These are phyloP conservation scores for Chaetodon auriga DNA, from an alignment of 2,113 vertebrate species.

Conservation along the genomic window DNA sequence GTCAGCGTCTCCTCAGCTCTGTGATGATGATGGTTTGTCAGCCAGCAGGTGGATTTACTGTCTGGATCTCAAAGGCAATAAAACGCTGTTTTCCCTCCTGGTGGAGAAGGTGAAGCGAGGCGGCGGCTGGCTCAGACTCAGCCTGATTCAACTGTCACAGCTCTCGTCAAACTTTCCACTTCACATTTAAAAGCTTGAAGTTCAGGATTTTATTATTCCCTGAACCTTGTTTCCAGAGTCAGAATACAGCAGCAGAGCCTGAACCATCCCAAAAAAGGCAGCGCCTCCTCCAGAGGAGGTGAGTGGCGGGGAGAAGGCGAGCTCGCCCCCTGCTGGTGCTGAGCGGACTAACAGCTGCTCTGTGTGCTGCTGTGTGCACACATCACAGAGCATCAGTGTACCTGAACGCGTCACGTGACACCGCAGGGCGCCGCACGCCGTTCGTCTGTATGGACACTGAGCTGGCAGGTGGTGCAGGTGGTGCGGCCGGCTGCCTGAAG, in stretches of 20 bases:
- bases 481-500: no score
- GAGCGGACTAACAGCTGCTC: not conserved
- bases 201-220: no score
- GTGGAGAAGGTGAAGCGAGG: not conserved
- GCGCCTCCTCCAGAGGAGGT: not conserved
- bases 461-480: no score
- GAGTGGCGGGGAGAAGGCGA: not conserved
- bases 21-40: no score
- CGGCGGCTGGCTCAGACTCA: not conserved
- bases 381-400: no score
- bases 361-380: not conserved
- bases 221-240: not conserved
- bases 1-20: no score
- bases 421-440: no score
- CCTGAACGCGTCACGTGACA: no score
- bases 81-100: not conserved
- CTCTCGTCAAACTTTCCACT: conserved; percentile 19
- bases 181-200: not conserved
- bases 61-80: not conserved
- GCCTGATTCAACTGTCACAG: conserved; percentile 6
- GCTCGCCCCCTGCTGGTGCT: conserved; percentile 52
- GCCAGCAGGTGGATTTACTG: conserved; percentile 2
- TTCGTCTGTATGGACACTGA: no score
- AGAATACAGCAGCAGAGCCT: not conserved
- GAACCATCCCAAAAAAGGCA: not conserved